Base-by-base conservation (phyloP, 2,113 vertebrate genomes). In the Rhinoderma darwinii region DNA sequence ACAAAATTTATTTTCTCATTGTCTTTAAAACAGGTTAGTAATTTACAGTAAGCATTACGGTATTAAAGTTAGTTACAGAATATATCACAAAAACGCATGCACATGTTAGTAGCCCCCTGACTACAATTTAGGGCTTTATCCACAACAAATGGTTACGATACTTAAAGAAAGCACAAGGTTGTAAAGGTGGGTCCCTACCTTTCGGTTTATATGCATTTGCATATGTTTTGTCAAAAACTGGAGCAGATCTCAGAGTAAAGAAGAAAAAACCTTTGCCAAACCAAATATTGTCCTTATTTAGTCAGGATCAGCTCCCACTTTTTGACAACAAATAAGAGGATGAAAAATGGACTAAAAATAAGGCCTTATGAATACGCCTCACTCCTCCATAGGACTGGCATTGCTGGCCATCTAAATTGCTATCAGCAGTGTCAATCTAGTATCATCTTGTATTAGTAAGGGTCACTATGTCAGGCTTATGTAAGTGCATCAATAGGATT, bases 1-100 rank as follows among this genome's bases (percentile, higher is more conserved):
- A 89, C 89, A 87, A 89, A 90, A 90, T 88, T 88, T 90, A 89
- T 89, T 89, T 79, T 88, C 25, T 56, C 35, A 10, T n/a, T 0
- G 54, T 32, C 90, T 66, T 17, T 75, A 89, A 47, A 89, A 2
- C 83, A 80, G 0, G 0, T 22, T 17, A 75, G 88, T 90, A 83
- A 51, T 89, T 87, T 11, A 14, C 27, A 84, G 90, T 86, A 30
- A 73, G 44, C 61, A 18, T 25, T 1, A 5, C 25, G 88, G 47
- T 0, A 32, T 4, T 39, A 41, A 75, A 75, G 44, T 86, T 81
- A 47, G 66, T 68, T 30, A 63, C 7, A 86, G 9, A 63, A 82
- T 63, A 75, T 11, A 87, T 82, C 39, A 63, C 0, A 56, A 44
- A 5, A 3, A 32, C 30, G 20, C 70, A 74, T 80, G 82, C 51